A percentile compares a stretch with the other conserved stretches of the same genome.
phyloP scores from a whole-genome alignment of 2,888 invertebrate species.

The Melieria omissa region DNA sequence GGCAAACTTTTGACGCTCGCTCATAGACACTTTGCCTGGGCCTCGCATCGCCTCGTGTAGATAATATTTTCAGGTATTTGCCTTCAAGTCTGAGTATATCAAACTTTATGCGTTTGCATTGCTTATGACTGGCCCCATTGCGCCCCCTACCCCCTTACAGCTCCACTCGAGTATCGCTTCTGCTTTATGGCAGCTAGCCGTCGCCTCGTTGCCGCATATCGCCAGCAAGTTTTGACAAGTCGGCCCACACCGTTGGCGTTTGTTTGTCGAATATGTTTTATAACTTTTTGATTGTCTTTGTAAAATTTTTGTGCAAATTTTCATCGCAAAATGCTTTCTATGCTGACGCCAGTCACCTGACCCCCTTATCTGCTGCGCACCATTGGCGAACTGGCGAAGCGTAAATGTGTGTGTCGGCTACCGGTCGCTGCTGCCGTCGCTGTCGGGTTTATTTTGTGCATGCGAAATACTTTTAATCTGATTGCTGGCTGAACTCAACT shows the following conservation, averaged over 20 bases:
- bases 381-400: not conserved
- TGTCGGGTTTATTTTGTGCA: conserved; percentile 24
- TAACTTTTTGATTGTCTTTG: conserved; percentile 62
- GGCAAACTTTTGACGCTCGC: conserved; percentile 20
- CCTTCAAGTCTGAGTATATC: conserved; percentile 48
- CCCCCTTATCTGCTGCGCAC: too few relatives aligned
- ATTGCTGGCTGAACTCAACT: conserved; percentile 22
- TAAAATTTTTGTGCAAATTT: conserved; percentile 55
- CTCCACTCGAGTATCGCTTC: not conserved
- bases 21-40: conserved; percentile 8
- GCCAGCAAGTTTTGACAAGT: not conserved
- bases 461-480: conserved; percentile 28
- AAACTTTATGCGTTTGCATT: conserved; percentile 55
- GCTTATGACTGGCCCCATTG: conserved; percentile 48
- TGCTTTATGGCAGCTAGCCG: not conserved
- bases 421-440: conserved; percentile 5
- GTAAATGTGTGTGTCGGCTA: not conserved
- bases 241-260: conserved; percentile 8
- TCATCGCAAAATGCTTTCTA: conserved; percentile 26
- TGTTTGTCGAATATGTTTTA: conserved; percentile 53
- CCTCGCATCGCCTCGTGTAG: not conserved
- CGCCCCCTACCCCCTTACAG: conserved; percentile 15
- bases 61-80: conserved; percentile 42
- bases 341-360: not conserved
- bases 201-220: not conserved